phyloP scores from a whole-genome alignment of 2,797 vertebrate genomes.

The Hypotaenidia philippensis region DNA sequence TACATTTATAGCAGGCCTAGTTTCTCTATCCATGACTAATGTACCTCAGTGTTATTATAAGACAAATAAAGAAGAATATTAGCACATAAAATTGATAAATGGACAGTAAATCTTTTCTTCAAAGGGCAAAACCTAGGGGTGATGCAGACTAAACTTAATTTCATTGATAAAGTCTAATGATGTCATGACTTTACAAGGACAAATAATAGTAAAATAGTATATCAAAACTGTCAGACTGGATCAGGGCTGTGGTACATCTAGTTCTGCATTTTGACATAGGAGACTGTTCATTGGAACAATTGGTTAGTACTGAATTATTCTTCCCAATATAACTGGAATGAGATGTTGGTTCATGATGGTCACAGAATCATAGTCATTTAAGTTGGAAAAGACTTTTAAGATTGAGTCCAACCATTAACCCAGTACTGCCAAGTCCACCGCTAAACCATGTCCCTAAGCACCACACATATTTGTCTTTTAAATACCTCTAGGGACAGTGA shows the following conservation, averaged over 20 bases:
- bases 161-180: not conserved
- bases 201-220: not conserved
- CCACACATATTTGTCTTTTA: too few relatives aligned
- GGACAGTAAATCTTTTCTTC: not conserved
- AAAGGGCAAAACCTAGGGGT: not conserved
- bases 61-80: slow-evolving; percentile 4
- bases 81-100: not conserved
- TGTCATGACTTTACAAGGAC: not conserved
- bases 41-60: not conserved
- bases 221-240: not conserved
- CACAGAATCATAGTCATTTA: too few relatives aligned
- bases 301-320: not conserved
- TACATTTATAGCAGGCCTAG: not conserved
- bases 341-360: not conserved
- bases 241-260: not conserved
- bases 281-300: not conserved
- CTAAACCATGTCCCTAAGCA: too few relatives aligned
- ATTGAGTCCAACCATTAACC: too few relatives aligned
- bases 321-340: not conserved
- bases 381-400: too few relatives aligned
- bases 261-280: not conserved
- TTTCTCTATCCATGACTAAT: not conserved
- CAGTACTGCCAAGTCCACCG: too few relatives aligned
- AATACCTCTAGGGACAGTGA: too few relatives aligned
- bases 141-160: not conserved